Conservation (phyloP, 2,113 vertebrate species). For the Chauna torquata region DNA sequence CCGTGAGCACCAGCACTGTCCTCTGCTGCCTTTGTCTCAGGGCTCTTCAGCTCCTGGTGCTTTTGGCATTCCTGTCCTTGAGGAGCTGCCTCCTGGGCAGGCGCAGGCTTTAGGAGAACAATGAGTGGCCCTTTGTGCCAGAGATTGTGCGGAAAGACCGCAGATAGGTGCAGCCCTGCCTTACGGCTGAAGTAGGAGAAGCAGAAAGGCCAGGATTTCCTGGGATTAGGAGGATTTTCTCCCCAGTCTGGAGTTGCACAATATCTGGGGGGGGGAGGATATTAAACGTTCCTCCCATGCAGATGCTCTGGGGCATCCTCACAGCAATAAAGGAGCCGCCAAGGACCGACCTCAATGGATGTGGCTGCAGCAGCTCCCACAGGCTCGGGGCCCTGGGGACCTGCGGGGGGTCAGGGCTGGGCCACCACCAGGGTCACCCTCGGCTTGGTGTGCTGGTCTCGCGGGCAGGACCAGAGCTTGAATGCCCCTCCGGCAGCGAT, state of each 20-base stretch:
- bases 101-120: not conserved
- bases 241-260: not conserved
- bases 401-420: not conserved
- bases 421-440: not conserved
- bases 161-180: not conserved
- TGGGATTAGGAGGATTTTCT: constrained; percentile 25
- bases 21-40: not conserved
- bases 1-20: not conserved
- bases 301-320: not conserved
- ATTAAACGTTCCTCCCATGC: not conserved
- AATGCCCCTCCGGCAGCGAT: rapidly evolving
- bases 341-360: not conserved
- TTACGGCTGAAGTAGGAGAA: not conserved
- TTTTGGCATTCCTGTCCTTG: not conserved
- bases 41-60: not conserved
- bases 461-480: not conserved
- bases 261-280: not conserved
- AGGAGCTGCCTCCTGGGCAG: not conserved
- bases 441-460: not conserved
- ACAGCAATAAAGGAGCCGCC: not conserved
- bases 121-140: not conserved
- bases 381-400: not conserved
- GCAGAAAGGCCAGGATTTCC: not conserved
- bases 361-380: not conserved
- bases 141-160: not conserved